Percentiles rank a stretch among this genome's conserved stretches.
phyloP scores from a whole-genome alignment of 1,140 invertebrate species.

The Cydia pomonella region DNA sequence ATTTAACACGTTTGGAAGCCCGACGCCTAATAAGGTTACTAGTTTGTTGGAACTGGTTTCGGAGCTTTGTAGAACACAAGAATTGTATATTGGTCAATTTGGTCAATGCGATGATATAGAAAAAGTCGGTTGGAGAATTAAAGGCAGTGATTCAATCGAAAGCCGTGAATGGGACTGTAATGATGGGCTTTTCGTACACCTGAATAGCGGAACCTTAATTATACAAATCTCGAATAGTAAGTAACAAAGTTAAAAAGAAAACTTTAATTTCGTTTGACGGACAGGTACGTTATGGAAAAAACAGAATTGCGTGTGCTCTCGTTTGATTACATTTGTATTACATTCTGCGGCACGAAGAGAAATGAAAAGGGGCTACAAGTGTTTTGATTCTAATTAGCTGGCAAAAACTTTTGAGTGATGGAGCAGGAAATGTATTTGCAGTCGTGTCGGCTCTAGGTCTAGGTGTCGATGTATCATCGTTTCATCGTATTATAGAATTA shows the following conservation, averaged over 20 bases:
- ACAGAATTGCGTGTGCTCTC: conserved; percentile 19
- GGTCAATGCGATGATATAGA: conserved; percentile 41
- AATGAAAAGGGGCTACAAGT: conserved; percentile 26
- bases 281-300: conserved; percentile 16
- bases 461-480: conserved; percentile 20
- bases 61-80: conserved; percentile 44
- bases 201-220: conserved; percentile 15
- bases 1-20: conserved; percentile 41
- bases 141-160: conserved; percentile 35
- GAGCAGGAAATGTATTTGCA: neutral
- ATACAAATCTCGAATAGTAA: neutral
- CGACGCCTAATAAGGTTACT: conserved; percentile 33
- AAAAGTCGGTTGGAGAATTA: conserved; percentile 47
- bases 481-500: conserved; percentile 19
- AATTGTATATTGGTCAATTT: conserved; percentile 43
- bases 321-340: conserved; percentile 33
- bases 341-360: conserved; percentile 15
- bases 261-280: conserved; percentile 17
- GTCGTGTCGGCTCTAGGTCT: conserved; percentile 14
- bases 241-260: neutral
- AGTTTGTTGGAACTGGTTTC: conserved; percentile 41
- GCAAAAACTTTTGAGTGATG: conserved; percentile 8
- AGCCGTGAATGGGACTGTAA: conserved; percentile 33
- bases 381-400: conserved; percentile 24
- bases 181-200: conserved; percentile 14